Conservation (phyloP, 2,888 invertebrate genomes). For the Ceratothoa steindachneri region DNA sequence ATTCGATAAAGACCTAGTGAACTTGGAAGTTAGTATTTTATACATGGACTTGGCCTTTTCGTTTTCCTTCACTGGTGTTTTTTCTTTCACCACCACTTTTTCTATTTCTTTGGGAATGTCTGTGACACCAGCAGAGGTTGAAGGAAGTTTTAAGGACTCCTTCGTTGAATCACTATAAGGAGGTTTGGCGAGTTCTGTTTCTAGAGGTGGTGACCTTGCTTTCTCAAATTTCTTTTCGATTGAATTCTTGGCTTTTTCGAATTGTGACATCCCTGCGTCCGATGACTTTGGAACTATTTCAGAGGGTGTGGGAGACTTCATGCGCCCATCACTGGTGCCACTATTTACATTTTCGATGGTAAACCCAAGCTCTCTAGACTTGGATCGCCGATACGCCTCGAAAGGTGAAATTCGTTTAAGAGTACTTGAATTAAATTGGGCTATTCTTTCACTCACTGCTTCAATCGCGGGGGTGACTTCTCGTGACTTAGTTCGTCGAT, state of each 20-base stretch:
- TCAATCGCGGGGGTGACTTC: slow-evolving; percentile 41
- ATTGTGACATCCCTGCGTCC: background rate
- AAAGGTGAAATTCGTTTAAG: slow-evolving; percentile 43
- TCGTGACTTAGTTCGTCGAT: slow-evolving; percentile 32
- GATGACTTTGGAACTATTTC: background rate
- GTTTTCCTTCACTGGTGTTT: slow-evolving; percentile 24
- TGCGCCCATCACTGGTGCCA: background rate
- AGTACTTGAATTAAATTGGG: slow-evolving; percentile 35
- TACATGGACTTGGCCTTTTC: slow-evolving; percentile 47
- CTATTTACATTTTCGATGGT: slow-evolving; percentile 11
- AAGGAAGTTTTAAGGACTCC: background rate
- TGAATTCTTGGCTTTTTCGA: slow-evolving; percentile 26
- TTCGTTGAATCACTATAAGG: background rate
- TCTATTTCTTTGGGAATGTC: slow-evolving; percentile 15
- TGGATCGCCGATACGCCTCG: slow-evolving; percentile 38
- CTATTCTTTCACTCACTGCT: slow-evolving; percentile 37
- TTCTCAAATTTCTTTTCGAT: slow-evolving; percentile 38
- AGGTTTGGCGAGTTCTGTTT: background rate
- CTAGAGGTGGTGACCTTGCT: slow-evolving; percentile 11
- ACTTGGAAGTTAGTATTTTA: slow-evolving; percentile 37
- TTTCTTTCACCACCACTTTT: slow-evolving; percentile 28
- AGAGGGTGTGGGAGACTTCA: slow-evolving; percentile 32
- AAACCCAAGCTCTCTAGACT: slow-evolving; percentile 30
- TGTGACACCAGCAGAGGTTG: background rate
- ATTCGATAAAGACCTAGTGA: slow-evolving; percentile 38